Conservation (phyloP, 2,888 invertebrate genomes). For the Plusia festucae region DNA sequence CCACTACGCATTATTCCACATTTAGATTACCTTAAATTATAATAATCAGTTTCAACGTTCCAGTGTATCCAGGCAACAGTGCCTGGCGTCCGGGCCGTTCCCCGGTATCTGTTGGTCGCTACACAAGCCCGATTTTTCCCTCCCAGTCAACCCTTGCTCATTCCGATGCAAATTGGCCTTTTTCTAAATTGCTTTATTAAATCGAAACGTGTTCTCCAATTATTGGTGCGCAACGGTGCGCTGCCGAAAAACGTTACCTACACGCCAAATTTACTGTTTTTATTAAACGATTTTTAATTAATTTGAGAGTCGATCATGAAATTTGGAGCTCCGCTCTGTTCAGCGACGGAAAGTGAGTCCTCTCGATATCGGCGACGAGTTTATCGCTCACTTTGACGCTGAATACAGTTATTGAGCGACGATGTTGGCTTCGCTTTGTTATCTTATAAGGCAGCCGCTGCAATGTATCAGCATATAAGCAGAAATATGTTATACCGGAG, state of each 20-base stretch:
- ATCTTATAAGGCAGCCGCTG: background rate
- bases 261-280: constrained; percentile 69
- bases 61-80: background rate
- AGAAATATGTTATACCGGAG: background rate
- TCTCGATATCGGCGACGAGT: constrained; percentile 41
- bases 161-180: constrained; percentile 83
- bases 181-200: constrained; percentile 87
- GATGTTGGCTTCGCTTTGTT: constrained; percentile 12
- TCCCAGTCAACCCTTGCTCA: constrained; percentile 74
- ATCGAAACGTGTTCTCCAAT: constrained; percentile 85
- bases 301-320: constrained; percentile 58
- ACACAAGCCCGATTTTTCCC: constrained; percentile 43
- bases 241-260: constrained; percentile 56
- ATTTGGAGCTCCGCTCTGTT: constrained; percentile 53
- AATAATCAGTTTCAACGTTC: background rate
- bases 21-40: background rate
- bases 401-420: constrained; percentile 34
- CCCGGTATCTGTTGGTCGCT: constrained; percentile 47
- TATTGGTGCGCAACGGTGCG: constrained; percentile 66
- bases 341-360: constrained; percentile 39
- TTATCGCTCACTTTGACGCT: constrained; percentile 42
- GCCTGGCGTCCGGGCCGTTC: constrained; percentile 4
- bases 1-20: too few relatives aligned
- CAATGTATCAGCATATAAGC: background rate
- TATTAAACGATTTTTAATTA: constrained; percentile 74